Base-by-base conservation (phyloP, 2,113 vertebrate species). In the Cettia cetti region DNA sequence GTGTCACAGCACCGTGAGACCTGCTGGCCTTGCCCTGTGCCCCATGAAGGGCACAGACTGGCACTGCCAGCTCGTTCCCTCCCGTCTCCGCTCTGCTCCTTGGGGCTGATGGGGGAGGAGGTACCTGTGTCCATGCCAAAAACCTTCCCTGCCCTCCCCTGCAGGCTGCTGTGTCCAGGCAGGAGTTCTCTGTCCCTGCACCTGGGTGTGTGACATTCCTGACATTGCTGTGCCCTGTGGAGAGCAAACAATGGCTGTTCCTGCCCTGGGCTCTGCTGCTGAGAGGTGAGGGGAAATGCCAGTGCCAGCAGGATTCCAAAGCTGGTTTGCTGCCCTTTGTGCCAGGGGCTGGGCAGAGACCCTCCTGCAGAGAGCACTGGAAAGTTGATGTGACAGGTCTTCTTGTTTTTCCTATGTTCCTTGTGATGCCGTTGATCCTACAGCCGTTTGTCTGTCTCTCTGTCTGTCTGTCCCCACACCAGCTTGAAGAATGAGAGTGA, bases 41-140 rank as follows among this genome's bases (percentile, higher is more conserved):
- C 50, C 50, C 50, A 28, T 27, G 49, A 23, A 14, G 49, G 49
- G 49, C 49, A 27, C 49, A 50, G 22, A 47, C 5, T 47, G 47
- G 47, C 47, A 23, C 52, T 53, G 44, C 20, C 81, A 37, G 65
- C 4, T 10, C 26, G 0, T 39, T 72, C 47, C 42, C 42, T 6
- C 12, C 4, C 3, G 1, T 60, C 60, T 35, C 33, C 0, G 5
- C 14, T 28, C 37, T 63, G 57, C 63, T n/a, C 47, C 44, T 37
- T 17, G 0, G 4, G 26, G 50, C 88, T 22, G 37, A 4, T 7
- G 42, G 54, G 33, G 59, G 4, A 31, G 17, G 3, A 8, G 37
- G 39, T 9, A 0, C 27, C 60, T 11, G 35, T 22, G 19, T 7
- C 47, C 31, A 0, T 7, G 60, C 7, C 3, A 60, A 68, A 27